A percentile compares a stretch with the other conserved stretches of the same genome.
These are phyloP conservation scores for Ptilorrhoa leucosticta DNA, from an alignment of 2,113 vertebrate genomes.

Conservation along the genomic window DNA sequence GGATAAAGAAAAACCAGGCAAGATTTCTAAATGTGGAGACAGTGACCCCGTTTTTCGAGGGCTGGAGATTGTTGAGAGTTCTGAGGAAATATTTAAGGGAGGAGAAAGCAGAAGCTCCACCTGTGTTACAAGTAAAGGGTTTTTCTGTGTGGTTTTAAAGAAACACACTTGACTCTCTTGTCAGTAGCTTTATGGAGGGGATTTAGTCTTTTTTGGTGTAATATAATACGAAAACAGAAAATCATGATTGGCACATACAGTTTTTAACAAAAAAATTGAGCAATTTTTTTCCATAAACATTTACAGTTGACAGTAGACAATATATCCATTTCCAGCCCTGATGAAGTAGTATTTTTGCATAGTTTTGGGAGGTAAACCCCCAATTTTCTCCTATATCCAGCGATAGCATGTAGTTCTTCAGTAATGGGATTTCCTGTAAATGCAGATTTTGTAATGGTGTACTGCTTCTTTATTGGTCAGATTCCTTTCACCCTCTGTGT, in stretches of 20 bases:
- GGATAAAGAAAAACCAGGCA: not conserved
- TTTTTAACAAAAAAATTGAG: not conserved
- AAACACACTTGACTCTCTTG: not conserved
- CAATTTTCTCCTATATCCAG: not conserved
- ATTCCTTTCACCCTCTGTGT: not conserved
- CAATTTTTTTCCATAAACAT: not conserved
- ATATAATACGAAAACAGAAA: not conserved
- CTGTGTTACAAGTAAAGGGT: rapidly evolving
- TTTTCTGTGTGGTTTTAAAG: not conserved
- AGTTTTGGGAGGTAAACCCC: not conserved
- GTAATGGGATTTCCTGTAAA: not conserved
- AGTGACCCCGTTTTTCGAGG: not conserved
- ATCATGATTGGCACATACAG: not conserved
- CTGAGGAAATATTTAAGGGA: not conserved
- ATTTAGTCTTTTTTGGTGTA: not conserved
- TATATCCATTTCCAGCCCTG: not conserved
- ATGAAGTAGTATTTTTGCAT: not conserved
- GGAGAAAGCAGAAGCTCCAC: not conserved
- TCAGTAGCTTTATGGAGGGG: not conserved
- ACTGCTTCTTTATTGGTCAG: not conserved
- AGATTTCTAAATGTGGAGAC: not conserved
- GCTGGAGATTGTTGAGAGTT: not conserved
- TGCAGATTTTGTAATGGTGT: not conserved
- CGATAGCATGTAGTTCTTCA: not conserved
- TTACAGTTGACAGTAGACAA: not conserved